Conservation (phyloP, 2,113 vertebrate species). For the Gymnorhina tibicen region DNA sequence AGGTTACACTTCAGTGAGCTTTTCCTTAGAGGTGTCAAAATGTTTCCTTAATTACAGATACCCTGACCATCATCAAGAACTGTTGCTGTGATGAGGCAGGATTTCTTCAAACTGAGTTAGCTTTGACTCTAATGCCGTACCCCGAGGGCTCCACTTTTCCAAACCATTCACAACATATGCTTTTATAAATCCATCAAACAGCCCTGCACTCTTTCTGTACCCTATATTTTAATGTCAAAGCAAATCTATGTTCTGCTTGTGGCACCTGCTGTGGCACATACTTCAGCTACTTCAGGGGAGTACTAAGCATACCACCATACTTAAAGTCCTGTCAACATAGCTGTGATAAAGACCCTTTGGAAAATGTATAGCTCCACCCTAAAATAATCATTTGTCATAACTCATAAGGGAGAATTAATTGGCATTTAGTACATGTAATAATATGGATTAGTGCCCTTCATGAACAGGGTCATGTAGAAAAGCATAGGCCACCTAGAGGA, state of each 20-base stretch:
- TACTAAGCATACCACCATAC: constrained; percentile 13
- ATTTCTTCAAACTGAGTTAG: not conserved
- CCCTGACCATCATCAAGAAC: not conserved
- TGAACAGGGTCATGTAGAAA: not conserved
- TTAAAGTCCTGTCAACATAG: constrained; percentile 29
- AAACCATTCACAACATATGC: not conserved
- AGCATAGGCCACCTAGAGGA: not conserved
- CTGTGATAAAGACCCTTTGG: constrained; percentile 48
- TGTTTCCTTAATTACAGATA: not conserved
- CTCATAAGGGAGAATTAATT: constrained; percentile 23
- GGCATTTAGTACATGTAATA: not conserved
- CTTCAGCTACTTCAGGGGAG: constrained; percentile 31
- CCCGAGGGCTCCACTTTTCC: not conserved
- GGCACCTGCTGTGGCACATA: constrained; percentile 39
- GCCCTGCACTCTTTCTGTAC: not conserved
- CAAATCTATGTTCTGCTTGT: not conserved
- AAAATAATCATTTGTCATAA: constrained; percentile 25
- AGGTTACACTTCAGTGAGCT: not conserved
- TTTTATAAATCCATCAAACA: not conserved
- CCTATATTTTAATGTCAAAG: not conserved
- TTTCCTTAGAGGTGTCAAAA: not conserved
- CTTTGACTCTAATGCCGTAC: not conserved
- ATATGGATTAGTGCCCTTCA: not conserved
- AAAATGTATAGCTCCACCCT: constrained; percentile 27
- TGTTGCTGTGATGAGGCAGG: not conserved